Evolutionary conservation across 1,140 invertebrate species (phyloP).

Genomic region (Xylocopa sonorina): DNA sequence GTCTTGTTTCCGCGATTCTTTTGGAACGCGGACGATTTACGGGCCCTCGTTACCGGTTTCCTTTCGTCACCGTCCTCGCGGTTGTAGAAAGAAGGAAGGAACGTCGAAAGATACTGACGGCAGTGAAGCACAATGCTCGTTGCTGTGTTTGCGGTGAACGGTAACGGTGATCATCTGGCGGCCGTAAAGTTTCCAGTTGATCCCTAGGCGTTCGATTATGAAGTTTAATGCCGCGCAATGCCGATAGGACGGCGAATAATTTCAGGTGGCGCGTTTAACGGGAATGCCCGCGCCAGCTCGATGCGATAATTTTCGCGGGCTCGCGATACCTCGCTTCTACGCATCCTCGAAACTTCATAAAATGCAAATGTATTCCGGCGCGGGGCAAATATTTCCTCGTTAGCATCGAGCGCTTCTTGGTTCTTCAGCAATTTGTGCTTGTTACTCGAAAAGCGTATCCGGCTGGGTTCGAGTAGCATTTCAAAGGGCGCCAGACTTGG

Average conservation of each 20-base stretch:
- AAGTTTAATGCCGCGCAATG: slow-evolving; percentile 42
- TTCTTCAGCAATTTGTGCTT: slow-evolving; percentile 40
- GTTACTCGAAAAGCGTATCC: slow-evolving; percentile 38
- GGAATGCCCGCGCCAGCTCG: slow-evolving; percentile 24
- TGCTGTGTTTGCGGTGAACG: slow-evolving; percentile 63
- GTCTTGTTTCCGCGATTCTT: slow-evolving; percentile 61
- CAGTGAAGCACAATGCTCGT: slow-evolving; percentile 45
- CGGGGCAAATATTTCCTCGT: slow-evolving; percentile 27
- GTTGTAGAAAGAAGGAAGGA: not conserved
- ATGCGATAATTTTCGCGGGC: slow-evolving; percentile 36
- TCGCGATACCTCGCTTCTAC: no score
- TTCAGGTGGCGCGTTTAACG: slow-evolving; percentile 40
- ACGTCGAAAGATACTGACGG: not conserved
- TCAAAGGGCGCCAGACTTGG: not conserved
- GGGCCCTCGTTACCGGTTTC: slow-evolving; percentile 52
- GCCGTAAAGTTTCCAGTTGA: slow-evolving; percentile 47
- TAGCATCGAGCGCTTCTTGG: slow-evolving; percentile 26
- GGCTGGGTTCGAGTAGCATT: slow-evolving; percentile 1
- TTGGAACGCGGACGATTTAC: slow-evolving; percentile 55
- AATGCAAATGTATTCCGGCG: slow-evolving; percentile 38
- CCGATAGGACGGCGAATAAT: slow-evolving; percentile 57
- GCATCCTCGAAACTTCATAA: slow-evolving; percentile 4
- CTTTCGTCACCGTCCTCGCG: slow-evolving; percentile 13
- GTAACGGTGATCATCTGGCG: slow-evolving; percentile 62
- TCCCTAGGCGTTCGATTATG: slow-evolving; percentile 22